Evolutionary conservation across 2,113 vertebrate genomes (phyloP).

Genomic region (Siphamia tubifer): DNA sequence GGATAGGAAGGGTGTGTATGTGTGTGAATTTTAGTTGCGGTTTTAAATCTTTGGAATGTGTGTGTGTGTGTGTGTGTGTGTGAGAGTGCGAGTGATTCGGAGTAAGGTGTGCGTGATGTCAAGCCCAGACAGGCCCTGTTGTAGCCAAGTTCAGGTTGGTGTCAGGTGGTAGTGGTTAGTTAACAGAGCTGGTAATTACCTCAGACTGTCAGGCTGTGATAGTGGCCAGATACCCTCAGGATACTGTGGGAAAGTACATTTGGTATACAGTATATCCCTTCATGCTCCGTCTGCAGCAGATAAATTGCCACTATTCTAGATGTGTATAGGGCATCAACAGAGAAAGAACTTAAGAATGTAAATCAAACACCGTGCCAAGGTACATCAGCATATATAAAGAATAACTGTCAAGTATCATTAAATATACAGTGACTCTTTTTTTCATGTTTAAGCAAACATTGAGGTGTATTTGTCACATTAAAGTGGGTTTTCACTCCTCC

Average conservation of each 20-base stretch:
- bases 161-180: conserved; percentile 71
- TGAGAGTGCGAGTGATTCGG: conserved; percentile 23
- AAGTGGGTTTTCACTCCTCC: too few relatives aligned
- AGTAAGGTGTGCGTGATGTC: conserved; percentile 67
- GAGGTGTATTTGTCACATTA: too few relatives aligned
- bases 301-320: neutral
- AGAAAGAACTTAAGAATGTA: neutral
- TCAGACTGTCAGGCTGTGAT: conserved; percentile 55
- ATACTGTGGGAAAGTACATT: conserved; percentile 67
- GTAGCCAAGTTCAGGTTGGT: conserved; percentile 69
- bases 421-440: too few relatives aligned
- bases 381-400: neutral
- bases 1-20: conserved; percentile 14
- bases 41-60: conserved; percentile 31
- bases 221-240: conserved; percentile 65
- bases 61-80: neutral
- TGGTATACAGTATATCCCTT: neutral
- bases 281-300: neutral
- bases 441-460: too few relatives aligned
- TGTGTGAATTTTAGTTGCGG: neutral
- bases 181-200: conserved; percentile 64
- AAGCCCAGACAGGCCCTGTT: conserved; percentile 65
- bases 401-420: neutral
- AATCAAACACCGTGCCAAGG: neutral
- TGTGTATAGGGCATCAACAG: neutral